Evolutionary conservation across 2,797 vertebrate species (phyloP), one percentile per base, ranked within the genome.

Genomic region (Arnoldichthys spilopterus): DNA sequence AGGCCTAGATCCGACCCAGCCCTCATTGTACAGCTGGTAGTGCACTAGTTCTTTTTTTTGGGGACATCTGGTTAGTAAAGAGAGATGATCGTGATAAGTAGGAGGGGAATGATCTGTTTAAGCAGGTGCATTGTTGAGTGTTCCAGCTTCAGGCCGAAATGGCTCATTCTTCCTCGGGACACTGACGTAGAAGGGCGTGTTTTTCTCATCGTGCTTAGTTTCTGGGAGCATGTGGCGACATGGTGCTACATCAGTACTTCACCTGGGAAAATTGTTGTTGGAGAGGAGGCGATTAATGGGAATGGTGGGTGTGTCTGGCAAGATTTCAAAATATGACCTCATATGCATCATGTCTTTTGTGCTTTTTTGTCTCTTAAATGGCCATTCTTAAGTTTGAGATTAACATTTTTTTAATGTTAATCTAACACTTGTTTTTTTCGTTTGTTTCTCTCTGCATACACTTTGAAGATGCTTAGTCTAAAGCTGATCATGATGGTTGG

Each of bases 211-310:
- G 63, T 54, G 7, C n/a, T 82, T 28, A 53, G n/a, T 37, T 64
- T 37, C 43, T 59, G 16, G 16, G 28, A 72, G 58, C 77, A 49
- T 82, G 79, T 80, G 77, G n/a, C 67, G 73, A 66, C 79, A 73
- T 49, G 79, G 34, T 56, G 58, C 15, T 49, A 49, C 45, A 22
- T 26, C 26, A 45, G 22, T 20, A 58, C n/a, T 34, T 59, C 43
- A 71, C 74, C 63, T 77, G 69, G 54, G 58, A 67, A 74, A 49
- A 11, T 47, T 54, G 67, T 47, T 54, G 67, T 62, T 73, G 30
- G 37, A 28, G 40, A 22, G 22, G 34, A 47, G 45, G 56, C 12
- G n/a, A 53, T 72, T 54, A 71, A 40, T n/a, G 1, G 69, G 12
- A 18, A 58, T 12, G 71, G 74, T 28, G 30, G 76, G 40, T 64